Evolutionary conservation across 2,888 invertebrate species (phyloP).

Genomic region (Mimas tiliae): DNA sequence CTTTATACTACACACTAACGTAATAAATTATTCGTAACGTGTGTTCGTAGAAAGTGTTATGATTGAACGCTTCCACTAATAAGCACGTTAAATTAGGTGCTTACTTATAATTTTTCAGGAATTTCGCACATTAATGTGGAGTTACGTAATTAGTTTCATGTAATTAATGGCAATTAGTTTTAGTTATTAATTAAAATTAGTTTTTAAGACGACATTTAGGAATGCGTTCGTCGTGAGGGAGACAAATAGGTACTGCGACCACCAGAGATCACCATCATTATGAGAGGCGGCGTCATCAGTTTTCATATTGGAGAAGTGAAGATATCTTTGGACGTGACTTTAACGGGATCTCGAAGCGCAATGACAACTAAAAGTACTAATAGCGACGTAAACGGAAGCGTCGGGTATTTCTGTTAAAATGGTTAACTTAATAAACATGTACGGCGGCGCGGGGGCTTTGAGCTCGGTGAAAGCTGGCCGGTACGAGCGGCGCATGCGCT

Average conservation of each 20-base stretch:
- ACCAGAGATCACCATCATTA: background rate
- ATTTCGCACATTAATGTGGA: background rate
- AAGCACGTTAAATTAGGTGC: background rate
- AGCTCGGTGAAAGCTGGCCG: conserved; percentile 75
- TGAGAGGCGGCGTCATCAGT: background rate
- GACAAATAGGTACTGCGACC: background rate
- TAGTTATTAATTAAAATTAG: background rate
- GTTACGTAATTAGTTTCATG: background rate
- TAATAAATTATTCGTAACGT: conserved; percentile 6
- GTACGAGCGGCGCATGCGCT: conserved; percentile 53
- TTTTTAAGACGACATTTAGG: background rate
- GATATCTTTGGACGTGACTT: conserved; percentile 39
- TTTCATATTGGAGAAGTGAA: conserved; percentile 16
- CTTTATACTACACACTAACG: conserved; percentile 31
- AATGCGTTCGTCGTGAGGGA: background rate
- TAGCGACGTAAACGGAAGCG: conserved; percentile 65
- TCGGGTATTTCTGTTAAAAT: conserved; percentile 74
- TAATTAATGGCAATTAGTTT: background rate
- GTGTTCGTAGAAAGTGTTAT: conserved; percentile 16
- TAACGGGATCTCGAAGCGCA: conserved; percentile 49
- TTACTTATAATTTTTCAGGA: background rate
- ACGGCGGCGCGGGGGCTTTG: conserved; percentile 71
- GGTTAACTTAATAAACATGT: conserved; percentile 80
- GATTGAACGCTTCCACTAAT: background rate
- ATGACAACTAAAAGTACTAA: conserved; percentile 60